Percentiles rank a stretch among this genome's conserved stretches.
Conservation (phyloP, 2,888 invertebrate genomes). For the Suillia variegata region DNA sequence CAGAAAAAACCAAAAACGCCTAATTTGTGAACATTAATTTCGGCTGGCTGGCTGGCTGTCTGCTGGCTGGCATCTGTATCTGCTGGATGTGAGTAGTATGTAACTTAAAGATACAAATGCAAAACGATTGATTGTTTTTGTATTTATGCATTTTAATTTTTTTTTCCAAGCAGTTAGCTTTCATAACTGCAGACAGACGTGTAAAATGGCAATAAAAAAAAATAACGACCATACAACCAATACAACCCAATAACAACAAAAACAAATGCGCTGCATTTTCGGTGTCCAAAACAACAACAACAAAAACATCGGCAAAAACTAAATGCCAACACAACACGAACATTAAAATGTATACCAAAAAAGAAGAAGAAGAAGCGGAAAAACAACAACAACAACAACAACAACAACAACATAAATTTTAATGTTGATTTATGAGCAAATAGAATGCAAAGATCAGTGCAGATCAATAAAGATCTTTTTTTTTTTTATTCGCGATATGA, state of each 20-base stretch:
- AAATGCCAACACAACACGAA: background rate
- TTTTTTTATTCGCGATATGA: background rate
- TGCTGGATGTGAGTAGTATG: no score
- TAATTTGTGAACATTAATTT: slow-evolving; percentile 3
- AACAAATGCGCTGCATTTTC: background rate
- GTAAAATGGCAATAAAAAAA: background rate
- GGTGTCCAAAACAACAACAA: background rate
- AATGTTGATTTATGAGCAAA: background rate
- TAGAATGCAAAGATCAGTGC: background rate
- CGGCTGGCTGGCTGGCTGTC: background rate
- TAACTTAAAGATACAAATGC: background rate
- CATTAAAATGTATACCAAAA: background rate
- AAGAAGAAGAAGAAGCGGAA: background rate
- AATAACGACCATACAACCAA: no score
- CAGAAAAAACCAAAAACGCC: background rate
- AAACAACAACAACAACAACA: background rate
- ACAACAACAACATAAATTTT: background rate
- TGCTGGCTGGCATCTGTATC: background rate
- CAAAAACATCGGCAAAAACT: background rate
- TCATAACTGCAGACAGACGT: background rate
- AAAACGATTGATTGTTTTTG: slow-evolving; percentile 3
- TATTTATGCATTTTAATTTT: background rate
- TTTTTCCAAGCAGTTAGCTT: no score
- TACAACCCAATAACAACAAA: background rate
- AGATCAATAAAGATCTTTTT: background rate